These are phyloP conservation scores for Clanis bilineata DNA, from an alignment of 2,888 invertebrate genomes.

Conservation along the genomic window DNA sequence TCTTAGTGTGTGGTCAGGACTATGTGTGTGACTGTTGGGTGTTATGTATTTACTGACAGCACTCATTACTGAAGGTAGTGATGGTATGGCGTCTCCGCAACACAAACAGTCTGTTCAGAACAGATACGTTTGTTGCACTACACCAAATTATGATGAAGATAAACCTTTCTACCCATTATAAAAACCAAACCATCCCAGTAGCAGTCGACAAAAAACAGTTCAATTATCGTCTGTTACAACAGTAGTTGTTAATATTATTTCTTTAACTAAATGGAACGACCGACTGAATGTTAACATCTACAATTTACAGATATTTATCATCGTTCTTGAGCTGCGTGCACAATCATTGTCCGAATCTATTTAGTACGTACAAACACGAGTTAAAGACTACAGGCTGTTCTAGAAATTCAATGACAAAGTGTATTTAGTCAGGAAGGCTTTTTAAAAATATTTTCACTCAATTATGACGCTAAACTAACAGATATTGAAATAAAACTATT, in stretches of 20 bases:
- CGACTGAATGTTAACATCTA: background rate
- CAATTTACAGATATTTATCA: slow-evolving; percentile 12
- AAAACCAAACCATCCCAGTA: background rate
- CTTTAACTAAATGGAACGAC: slow-evolving; percentile 2
- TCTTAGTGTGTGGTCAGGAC: too few species aligned
- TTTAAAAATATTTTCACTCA: too few species aligned
- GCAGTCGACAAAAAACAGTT: background rate
- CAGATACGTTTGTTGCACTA: too few species aligned
- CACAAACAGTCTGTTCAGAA: too few species aligned
- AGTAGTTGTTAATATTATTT: slow-evolving; percentile 3
- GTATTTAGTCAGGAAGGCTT: too few species aligned
- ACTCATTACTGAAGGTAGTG: too few species aligned
- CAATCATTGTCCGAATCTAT: background rate
- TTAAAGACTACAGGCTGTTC: background rate
- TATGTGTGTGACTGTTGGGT: too few species aligned
- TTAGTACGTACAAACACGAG: background rate
- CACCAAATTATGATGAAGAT: background rate
- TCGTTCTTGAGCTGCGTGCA: background rate
- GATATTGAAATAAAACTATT: too few species aligned
- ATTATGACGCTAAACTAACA: too few species aligned
- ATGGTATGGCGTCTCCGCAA: too few species aligned
- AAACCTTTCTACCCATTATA: background rate
- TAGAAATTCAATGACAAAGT: too few species aligned
- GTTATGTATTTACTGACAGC: too few species aligned
- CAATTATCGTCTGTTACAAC: background rate